Evolutionary conservation across 2,113 vertebrate genomes (phyloP), one percentile per base, ranked within the genome.

Genomic region (Synodontis membranacea): DNA sequence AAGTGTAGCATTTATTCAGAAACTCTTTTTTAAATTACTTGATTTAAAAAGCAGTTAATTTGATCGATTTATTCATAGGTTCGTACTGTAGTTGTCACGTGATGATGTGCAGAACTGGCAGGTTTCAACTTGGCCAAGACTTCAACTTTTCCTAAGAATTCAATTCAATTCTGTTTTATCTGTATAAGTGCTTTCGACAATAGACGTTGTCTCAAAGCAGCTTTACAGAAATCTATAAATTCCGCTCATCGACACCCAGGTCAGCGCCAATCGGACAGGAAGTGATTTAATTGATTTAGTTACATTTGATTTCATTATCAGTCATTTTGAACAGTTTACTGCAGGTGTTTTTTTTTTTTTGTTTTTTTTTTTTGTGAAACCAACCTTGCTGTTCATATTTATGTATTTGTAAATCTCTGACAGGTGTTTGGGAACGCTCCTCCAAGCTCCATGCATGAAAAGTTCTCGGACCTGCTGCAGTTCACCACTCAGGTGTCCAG

Each of bases 401-500:
- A 11, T 80, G 31, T 88, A 60, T 86, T 76, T 91, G 62, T 89
- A 31, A 90, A 72, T 82, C 7, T 81, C 17, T 83, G 37, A 2
- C 34, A 99, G 98, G 98, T 99, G 82, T 99, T 99, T 93, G 98
- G 97, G 88, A 98, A 97, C 46, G 97, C 97, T 91, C 97, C 97
- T 1, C 97, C 98, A 85, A 97, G 94, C 96, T 97, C 95, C 88
- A 99, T 99, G 98, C 98, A 93, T 56, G 98, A 99, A 93, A 99
- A 99, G 90, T 99, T 99, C 92, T 96, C 97, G 21, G 98, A 99
- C 93, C 96, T 99, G 91, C 96, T 99, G 85, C 98, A 99, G 94
- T 99, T 99, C 94, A 99, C 98, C 92, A 99, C 98, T 68, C 98
- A 99, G 94, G 98, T 99, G 64, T 99, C 98, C 60, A 94, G 98